These are phyloP conservation scores for Lasioglossum figueresi DNA, from an alignment of 2,888 invertebrate species.

Conservation along the genomic window DNA sequence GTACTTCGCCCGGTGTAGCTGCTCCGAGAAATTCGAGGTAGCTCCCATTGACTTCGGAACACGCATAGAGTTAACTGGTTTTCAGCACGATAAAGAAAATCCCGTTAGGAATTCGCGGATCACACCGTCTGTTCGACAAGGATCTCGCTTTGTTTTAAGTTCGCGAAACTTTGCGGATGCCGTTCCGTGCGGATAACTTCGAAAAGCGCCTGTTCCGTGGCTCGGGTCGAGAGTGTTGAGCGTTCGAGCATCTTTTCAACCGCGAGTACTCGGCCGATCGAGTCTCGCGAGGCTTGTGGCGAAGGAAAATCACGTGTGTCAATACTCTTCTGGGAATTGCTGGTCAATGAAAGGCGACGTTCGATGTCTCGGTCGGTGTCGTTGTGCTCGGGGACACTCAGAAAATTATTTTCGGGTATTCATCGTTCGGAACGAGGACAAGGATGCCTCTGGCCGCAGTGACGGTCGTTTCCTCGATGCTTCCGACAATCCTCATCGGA, in stretches of 20 bases:
- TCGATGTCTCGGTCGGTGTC: neutral
- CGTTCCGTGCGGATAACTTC: neutral
- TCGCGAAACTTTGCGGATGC: neutral
- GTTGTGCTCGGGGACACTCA: neutral
- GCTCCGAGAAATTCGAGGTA: constrained; percentile 12
- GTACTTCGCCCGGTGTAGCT: neutral
- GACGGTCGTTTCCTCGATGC: constrained; percentile 8
- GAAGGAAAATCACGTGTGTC: neutral
- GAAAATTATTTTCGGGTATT: constrained; percentile 49
- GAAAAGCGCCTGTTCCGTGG: neutral
- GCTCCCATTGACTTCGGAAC: constrained; percentile 23
- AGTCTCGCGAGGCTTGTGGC: neutral
- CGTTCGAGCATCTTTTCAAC: constrained; percentile 5
- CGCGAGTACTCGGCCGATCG: neutral
- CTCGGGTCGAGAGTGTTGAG: neutral
- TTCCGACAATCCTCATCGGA: constrained; percentile 29
- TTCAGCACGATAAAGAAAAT: constrained; percentile 3
- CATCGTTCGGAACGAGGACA: constrained; percentile 24
- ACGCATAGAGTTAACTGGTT: neutral
- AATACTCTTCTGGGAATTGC: neutral
- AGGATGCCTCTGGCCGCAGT: constrained; percentile 32
- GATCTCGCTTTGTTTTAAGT: neutral
- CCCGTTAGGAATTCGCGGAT: constrained; percentile 11
- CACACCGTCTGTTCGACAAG: neutral
- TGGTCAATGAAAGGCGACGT: neutral